Conservation (phyloP, 1,140 invertebrate genomes). For the Matsumurasca onukii region DNA sequence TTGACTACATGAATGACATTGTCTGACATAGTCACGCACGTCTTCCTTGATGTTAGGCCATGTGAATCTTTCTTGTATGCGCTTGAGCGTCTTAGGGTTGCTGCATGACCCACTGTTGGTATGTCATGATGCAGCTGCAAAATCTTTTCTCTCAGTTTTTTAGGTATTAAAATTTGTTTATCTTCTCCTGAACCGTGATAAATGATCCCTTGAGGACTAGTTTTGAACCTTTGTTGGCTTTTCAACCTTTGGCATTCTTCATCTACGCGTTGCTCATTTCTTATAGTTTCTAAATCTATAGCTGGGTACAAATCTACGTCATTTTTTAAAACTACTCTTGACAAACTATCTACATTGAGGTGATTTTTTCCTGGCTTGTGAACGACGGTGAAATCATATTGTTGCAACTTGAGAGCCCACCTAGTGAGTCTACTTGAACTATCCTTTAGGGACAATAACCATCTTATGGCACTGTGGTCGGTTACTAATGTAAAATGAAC, state of each 20-base stretch:
- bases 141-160: neutral
- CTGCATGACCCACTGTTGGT: neutral
- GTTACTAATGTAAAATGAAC: neutral
- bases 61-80: neutral
- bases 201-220: neutral
- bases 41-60: neutral
- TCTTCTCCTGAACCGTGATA: neutral
- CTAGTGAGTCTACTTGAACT: slow-evolving; percentile 1
- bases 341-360: neutral
- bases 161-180: neutral
- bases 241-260: neutral
- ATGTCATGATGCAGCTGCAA: neutral
- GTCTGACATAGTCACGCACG: neutral
- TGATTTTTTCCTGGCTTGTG: neutral
- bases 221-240: neutral
- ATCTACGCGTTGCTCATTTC: neutral
- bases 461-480: neutral
- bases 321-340: neutral
- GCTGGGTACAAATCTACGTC: neutral
- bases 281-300: neutral
- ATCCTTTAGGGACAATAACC: slow-evolving; percentile 11
- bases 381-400: neutral
- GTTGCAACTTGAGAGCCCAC: neutral
- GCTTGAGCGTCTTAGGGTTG: neutral
- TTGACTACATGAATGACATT: neutral